Conservation (phyloP, 2,797 vertebrate genomes). For the Alexandromys oeconomus region DNA sequence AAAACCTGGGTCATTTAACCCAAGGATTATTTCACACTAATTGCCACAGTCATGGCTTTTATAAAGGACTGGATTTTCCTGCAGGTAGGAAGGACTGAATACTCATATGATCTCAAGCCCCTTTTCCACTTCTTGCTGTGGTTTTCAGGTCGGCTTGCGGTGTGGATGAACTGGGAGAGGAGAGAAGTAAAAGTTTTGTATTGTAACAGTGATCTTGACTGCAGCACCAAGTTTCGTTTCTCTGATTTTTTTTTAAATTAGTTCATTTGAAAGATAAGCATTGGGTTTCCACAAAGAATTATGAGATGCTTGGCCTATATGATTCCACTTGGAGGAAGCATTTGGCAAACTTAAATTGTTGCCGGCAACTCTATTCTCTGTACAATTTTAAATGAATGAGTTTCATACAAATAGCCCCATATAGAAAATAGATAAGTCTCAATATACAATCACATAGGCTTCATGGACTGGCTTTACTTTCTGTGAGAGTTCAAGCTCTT, state of each 20-base stretch:
- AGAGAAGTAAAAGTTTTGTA: conserved; percentile 66
- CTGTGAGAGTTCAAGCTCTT: conserved; percentile 64
- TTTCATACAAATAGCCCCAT: conserved; percentile 79
- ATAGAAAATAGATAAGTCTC: conserved; percentile 75
- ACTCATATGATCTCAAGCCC: conserved; percentile 51
- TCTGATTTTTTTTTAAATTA: conserved; percentile 82
- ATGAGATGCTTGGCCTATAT: conserved; percentile 80
- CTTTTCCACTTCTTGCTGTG: conserved; percentile 26
- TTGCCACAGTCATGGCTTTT: conserved; percentile 46
- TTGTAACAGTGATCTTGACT: background rate
- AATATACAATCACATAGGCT: conserved; percentile 74
- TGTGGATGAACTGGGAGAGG: conserved; percentile 63
- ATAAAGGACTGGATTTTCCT: conserved; percentile 60
- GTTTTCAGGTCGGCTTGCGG: conserved; percentile 31
- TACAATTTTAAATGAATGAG: conserved; percentile 85
- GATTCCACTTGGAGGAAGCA: conserved; percentile 86
- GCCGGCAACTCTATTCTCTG: conserved; percentile 77
- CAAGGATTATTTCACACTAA: conserved; percentile 70
- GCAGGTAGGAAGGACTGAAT: conserved; percentile 68
- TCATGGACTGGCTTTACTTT: conserved; percentile 77
- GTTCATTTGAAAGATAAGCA: conserved; percentile 85
- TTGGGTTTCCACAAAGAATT: conserved; percentile 80
- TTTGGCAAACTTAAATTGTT: conserved; percentile 85
- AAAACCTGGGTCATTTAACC: conserved; percentile 59
- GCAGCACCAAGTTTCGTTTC: conserved; percentile 70